These are phyloP conservation scores for Sanderia malayensis DNA, from an alignment of 30 jellyfish, hydroid and myxozoan species.

Conservation along the genomic window DNA sequence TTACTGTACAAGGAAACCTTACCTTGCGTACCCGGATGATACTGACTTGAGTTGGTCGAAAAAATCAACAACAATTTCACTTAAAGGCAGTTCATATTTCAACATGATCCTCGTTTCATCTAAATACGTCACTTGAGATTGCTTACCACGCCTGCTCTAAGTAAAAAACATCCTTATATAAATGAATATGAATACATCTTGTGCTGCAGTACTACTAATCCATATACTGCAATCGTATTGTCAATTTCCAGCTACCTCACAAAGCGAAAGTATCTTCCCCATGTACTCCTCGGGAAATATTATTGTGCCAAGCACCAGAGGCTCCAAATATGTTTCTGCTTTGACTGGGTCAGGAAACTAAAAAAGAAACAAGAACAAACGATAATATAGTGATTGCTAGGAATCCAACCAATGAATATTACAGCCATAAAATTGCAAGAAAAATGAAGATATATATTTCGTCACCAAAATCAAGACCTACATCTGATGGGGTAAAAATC, in stretches of 20 bases:
- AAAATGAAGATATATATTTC: no score
- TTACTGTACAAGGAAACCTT: no score
- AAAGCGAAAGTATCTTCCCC: conserved; percentile 78
- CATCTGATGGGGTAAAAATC: conserved; percentile 70
- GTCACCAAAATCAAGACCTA: no score
- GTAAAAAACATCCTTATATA: background rate
- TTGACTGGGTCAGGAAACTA: conserved; percentile 69
- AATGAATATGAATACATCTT: background rate
- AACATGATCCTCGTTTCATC: conserved; percentile 86
- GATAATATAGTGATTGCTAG: no score
- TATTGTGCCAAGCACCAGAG: conserved; percentile 83
- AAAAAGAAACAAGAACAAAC: no score
- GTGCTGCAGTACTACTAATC: no score
- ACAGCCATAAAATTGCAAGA: no score
- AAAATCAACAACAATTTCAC: conserved; percentile 91
- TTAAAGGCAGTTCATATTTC: conserved; percentile 81
- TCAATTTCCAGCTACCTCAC: no score
- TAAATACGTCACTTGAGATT: conserved; percentile 40
- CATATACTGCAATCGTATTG: no score
- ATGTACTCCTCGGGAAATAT: conserved; percentile 85
- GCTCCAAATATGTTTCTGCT: conserved; percentile 65
- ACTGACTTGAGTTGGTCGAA: conserved; percentile 83
- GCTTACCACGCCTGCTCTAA: conserved; percentile 90
- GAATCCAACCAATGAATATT: no score
- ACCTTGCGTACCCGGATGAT: conserved; percentile 99